phyloP scores from a whole-genome alignment of 2,888 invertebrate genomes.

The Axea sp. region DNA sequence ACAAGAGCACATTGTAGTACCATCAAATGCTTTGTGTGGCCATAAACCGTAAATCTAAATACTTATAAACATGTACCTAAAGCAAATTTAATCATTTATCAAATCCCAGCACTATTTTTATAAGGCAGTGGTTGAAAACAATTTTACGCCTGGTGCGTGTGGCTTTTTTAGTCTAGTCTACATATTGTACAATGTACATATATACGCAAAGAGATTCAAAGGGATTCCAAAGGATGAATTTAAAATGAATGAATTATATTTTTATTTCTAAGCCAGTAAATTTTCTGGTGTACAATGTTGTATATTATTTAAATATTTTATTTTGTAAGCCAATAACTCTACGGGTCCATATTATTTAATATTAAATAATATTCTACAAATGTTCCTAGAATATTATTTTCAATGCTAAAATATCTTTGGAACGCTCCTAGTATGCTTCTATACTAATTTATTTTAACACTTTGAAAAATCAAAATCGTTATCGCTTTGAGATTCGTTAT shows the following conservation, averaged over 20 bases:
- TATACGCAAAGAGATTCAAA: not conserved
- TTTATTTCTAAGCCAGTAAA: not conserved
- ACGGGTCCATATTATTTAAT: too few species aligned
- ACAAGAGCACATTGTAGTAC: constrained; percentile 18
- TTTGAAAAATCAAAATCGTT: too few species aligned
- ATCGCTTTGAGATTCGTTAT: too few species aligned
- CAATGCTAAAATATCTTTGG: too few species aligned
- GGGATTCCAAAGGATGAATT: not conserved
- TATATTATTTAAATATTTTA: too few species aligned
- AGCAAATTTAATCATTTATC: constrained; percentile 26
- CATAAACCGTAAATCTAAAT: constrained; percentile 34
- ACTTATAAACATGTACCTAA: constrained; percentile 42
- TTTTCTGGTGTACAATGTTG: too few species aligned
- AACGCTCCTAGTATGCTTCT: too few species aligned
- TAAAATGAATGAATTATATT: not conserved
- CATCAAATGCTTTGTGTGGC: constrained; percentile 31
- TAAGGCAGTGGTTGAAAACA: constrained; percentile 39
- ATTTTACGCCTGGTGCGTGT: constrained; percentile 39
- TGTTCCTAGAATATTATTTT: too few species aligned
- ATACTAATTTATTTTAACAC: too few species aligned
- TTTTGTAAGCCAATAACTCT: too few species aligned
- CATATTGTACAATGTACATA: constrained; percentile 30
- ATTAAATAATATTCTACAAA: too few species aligned
- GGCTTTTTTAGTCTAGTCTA: constrained; percentile 49
- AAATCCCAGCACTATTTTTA: constrained; percentile 58